Percentiles rank a stretch among this genome's conserved stretches.
Evolutionary conservation across 92 coral and sea anemone genomes (phyloP).

Genomic region (Montipora capitata): DNA sequence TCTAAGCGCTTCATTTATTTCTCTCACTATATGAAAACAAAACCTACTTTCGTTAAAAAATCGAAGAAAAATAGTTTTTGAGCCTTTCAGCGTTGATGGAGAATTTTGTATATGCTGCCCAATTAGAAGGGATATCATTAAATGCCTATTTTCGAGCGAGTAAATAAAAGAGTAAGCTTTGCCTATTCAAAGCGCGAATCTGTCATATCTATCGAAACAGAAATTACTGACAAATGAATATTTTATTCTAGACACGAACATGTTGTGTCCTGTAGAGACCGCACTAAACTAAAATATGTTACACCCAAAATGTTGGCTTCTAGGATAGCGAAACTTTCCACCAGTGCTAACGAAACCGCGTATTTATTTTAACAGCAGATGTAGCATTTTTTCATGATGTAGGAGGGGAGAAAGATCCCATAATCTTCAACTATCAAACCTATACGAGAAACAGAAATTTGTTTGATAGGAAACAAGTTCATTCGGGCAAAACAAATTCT

Average conservation of each 20-base stretch:
- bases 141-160: conserved; percentile 57
- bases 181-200: conserved; percentile 47
- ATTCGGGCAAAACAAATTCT: background rate
- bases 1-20: conserved; percentile 60
- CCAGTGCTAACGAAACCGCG: background rate
- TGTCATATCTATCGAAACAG: conserved; percentile 45
- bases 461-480: background rate
- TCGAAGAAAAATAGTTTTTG: conserved; percentile 8
- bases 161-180: conserved; percentile 56
- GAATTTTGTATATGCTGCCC: conserved; percentile 15
- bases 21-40: conserved; percentile 43
- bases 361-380: conserved; percentile 54
- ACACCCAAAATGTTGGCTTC: background rate
- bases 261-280: background rate
- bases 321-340: conserved; percentile 23
- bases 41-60: conserved; percentile 19
- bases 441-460: conserved; percentile 9
- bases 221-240: conserved; percentile 56
- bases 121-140: conserved; percentile 63
- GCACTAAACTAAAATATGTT: too few species aligned
- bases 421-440: conserved; percentile 23
- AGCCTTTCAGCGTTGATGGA: background rate
- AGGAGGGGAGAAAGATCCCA: conserved; percentile 4
- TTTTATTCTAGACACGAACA: conserved; percentile 38
- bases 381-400: conserved; percentile 21